A percentile compares a stretch with the other conserved stretches of the same genome.
phyloP scores from a whole-genome alignment of 2,113 vertebrate genomes.

The Bujurquina vittata region DNA sequence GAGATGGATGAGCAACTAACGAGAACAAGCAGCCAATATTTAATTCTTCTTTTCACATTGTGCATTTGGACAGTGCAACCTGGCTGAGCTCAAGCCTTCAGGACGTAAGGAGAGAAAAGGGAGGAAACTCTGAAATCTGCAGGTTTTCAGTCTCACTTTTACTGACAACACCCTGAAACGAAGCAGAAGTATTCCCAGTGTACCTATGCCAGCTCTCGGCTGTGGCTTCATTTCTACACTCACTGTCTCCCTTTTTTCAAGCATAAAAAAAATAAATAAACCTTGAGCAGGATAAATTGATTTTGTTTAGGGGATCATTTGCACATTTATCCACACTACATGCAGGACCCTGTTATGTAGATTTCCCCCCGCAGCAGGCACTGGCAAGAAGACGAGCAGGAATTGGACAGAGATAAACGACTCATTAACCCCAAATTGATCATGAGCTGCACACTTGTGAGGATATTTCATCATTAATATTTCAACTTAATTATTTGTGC shows the following conservation, averaged over 20 bases:
- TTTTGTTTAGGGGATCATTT: slow-evolving; percentile 76
- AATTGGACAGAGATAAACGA: slow-evolving; percentile 75
- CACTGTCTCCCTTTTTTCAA: slow-evolving; percentile 16
- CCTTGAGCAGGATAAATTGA: slow-evolving; percentile 50
- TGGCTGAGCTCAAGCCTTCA: background rate
- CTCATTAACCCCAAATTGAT: slow-evolving; percentile 82
- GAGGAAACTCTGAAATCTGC: slow-evolving; percentile 9
- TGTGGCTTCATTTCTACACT: slow-evolving; percentile 13
- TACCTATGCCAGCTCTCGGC: background rate
- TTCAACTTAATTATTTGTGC: slow-evolving; percentile 80
- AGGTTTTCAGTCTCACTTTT: slow-evolving; percentile 20
- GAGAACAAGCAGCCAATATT: slow-evolving; percentile 27
- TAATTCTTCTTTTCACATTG: slow-evolving; percentile 19
- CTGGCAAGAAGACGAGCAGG: slow-evolving; percentile 48
- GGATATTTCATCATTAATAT: slow-evolving; percentile 79
- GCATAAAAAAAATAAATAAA: slow-evolving; percentile 15
- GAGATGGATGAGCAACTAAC: slow-evolving; percentile 28
- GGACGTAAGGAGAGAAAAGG: background rate
- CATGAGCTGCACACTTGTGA: slow-evolving; percentile 70
- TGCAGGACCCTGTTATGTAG: slow-evolving; percentile 37
- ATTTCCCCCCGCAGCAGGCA: slow-evolving; percentile 20
- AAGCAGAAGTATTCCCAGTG: background rate
- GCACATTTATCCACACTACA: slow-evolving; percentile 52
- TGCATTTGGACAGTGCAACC: background rate
- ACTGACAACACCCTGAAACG: slow-evolving; percentile 19